Evolutionary conservation across 2,888 invertebrate genomes (phyloP).

Genomic region (Anagyrus pseudococci): DNA sequence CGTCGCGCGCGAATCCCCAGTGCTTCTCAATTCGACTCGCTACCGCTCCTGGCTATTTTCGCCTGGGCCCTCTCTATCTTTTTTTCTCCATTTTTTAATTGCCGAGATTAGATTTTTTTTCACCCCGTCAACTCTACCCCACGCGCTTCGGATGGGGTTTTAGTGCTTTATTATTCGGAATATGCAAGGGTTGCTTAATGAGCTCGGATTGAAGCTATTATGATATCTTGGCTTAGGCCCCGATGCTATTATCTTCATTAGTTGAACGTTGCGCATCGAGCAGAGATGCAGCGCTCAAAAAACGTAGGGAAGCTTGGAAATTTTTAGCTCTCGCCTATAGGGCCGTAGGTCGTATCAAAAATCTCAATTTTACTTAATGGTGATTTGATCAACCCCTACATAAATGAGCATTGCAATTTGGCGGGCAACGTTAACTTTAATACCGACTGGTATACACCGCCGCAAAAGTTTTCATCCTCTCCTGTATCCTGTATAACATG

Average conservation of each 20-base stretch:
- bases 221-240: not conserved
- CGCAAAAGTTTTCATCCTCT: too few species aligned
- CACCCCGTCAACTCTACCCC: not conserved
- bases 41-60: conserved; percentile 5
- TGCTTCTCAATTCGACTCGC: conserved; percentile 37
- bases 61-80: not conserved
- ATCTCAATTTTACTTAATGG: too few species aligned
- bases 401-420: too few species aligned
- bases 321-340: too few species aligned
- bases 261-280: too few species aligned
- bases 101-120: conserved; percentile 19
- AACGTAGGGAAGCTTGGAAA: too few species aligned
- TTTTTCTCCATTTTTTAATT: conserved; percentile 4
- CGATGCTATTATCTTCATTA: not conserved
- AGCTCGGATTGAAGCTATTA: not conserved
- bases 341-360: too few species aligned
- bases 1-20: conserved; percentile 17
- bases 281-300: too few species aligned
- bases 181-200: not conserved
- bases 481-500: too few species aligned
- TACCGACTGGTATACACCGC: too few species aligned
- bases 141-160: not conserved
- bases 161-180: conserved; percentile 14
- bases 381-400: too few species aligned
- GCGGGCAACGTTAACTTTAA: too few species aligned